phyloP scores from a whole-genome alignment of 1,140 invertebrate genomes.

The Argopecten irradians region DNA sequence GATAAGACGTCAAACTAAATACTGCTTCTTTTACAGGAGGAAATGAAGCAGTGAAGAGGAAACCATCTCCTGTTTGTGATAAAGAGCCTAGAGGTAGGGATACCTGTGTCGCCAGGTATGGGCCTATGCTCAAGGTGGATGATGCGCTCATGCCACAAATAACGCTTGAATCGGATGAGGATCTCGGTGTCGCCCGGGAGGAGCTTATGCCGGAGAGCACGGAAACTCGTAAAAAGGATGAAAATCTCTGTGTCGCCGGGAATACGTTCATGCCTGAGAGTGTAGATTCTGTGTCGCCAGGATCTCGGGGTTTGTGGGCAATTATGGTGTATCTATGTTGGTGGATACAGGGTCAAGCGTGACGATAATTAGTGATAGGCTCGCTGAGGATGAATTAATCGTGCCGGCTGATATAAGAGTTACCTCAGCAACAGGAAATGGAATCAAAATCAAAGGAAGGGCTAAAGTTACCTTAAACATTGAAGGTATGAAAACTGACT shows the following conservation, averaged over 20 bases:
- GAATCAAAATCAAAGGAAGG: not conserved
- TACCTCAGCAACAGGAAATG: not conserved
- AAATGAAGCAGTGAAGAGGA: not conserved
- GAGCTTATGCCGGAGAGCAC: not conserved
- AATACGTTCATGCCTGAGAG: not conserved
- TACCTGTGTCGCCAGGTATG: conserved; percentile 27
- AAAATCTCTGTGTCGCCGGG: not conserved
- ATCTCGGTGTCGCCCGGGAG: conserved; percentile 24
- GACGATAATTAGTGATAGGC: conserved; percentile 24
- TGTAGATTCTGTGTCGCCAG: conserved; percentile 26
- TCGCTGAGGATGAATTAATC: not conserved
- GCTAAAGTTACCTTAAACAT: not conserved
- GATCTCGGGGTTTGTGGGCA: conserved; percentile 5
- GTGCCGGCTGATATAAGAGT: not conserved
- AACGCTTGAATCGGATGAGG: too few relatives aligned
- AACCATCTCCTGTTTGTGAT: not conserved
- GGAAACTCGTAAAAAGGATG: not conserved
- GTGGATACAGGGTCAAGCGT: conserved; percentile 32
- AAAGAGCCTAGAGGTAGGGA: not conserved
- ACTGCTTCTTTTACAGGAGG: not conserved
- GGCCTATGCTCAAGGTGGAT: not conserved
- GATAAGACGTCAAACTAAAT: not conserved
- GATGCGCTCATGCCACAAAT: too few relatives aligned
- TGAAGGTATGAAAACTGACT: not conserved
- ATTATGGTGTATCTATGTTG: not conserved